Evolutionary conservation across 1,140 invertebrate genomes (phyloP), one percentile per base, ranked within the genome.

Genomic region (Lordiphosa stackelbergi): DNA sequence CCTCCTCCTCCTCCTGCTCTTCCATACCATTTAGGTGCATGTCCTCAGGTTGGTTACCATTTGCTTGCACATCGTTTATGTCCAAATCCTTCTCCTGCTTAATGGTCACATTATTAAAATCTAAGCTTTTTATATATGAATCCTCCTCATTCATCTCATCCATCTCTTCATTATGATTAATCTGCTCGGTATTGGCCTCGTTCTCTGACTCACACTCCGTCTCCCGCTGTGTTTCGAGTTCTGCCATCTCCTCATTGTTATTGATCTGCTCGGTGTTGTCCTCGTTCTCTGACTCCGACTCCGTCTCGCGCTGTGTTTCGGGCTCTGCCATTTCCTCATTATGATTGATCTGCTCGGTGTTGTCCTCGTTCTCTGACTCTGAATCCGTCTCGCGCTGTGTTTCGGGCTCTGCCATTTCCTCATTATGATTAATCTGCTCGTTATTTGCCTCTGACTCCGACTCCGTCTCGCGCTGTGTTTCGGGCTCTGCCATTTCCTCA

Each of bases 81-180:
- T 81, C 69, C 31, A 83, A 55, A 47, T 85, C 78, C 11, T 66
- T 69, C 43, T 87, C 85, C 51, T 87, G 81, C 38, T 87, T 87
- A 12, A 87, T 73, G 2, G 35, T 45, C 24, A 86, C 53, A 49
- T 73, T 86, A 36, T 47, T 68, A 7, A 79, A 53, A 52, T 87
- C 81, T 9, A 87, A 56, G 34, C 42, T 69, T 3, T 49, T 66
- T n/a, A 83, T 79, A 38, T 77, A 86, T 5, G 53, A 47, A 19
- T 66, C 31, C 40, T 86, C 84, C 4, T 74, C 75, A 4, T 69
- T 68, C 2, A 55, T 43, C 11, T 64, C 71, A 4, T 69, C 68
- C 3, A 55, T 35, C 10, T 64, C 71, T 5, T 75, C 56, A 34
- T 81, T 79, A 37, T 79, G 75, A 38, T 74, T 81, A 37, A 68